Evolutionary conservation across 2,888 invertebrate species (phyloP), one percentile per base, ranked within the genome.

Genomic region (Abscondita cerata): DNA sequence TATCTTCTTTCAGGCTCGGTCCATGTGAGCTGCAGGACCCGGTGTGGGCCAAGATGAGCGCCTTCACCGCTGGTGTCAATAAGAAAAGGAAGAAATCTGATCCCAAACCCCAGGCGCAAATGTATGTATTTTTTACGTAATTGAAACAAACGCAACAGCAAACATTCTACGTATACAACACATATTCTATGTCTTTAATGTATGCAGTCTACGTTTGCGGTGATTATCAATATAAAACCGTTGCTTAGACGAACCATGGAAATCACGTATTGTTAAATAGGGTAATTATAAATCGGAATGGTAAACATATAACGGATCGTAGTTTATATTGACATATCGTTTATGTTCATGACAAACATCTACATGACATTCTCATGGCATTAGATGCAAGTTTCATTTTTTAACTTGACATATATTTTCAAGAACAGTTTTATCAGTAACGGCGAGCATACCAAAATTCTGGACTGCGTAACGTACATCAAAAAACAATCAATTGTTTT

Each of bases 21-120:
- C 91, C 92, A 87, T 90, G 91, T 91, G 92, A 93, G 85, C 87
- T 92, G 85, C 91, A 89, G 85, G 90, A 90, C 87, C 90, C 90
- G 84, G 86, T 87, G 86, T 89, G 90, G 89, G 87, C 88, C 89
- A 90, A 91, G 89, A 91, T 91, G 91, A 91, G 89, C 87, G 87
- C 88, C 85, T 87, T 86, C 83, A 85, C 86, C 83, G 82, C 84
- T 79, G 81, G 81, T 72, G 83, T 81, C 79, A 83, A 82, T 73
- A 86, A 86, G 81, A 86, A 85, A 79, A 82, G 85, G 77, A 85
- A 86, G 82, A 86, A 86, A 82, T 83, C 85, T 73, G 86, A 86
- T 79, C 83, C 84, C 68, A 86, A 86, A 80, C 84, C 85, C 69
- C 85, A 85, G 78, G 85, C 86, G 71, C 86, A 86, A 79, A 81